Evolutionary conservation across 2,113 vertebrate genomes (phyloP), one percentile per base, ranked within the genome.

Genomic region (Osmerus mordax): DNA sequence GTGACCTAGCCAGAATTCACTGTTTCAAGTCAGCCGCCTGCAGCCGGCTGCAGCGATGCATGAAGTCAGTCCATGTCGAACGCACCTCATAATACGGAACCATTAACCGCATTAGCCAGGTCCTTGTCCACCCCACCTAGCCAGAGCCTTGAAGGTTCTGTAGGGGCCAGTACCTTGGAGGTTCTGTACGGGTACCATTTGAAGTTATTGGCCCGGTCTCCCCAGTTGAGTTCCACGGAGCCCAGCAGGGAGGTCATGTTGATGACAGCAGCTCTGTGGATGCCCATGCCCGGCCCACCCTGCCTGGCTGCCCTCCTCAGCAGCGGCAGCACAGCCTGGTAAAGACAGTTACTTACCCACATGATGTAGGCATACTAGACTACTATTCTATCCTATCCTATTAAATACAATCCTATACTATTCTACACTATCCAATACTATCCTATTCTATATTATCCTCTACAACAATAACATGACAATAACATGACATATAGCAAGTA

Each of bases 131-230:
- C 41, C 41, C 41, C 41, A 47, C 41, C 9, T 11, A 47, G 41
- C 41, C 41, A 47, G 41, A 11, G 7, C 41, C 41, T 12, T 47
- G 9, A 7, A 47, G 7, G 41, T 47, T 47, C 7, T 47, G 7
- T 47, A 47, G 5, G 9, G 41, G 41, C 41, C 41, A 47, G 41
- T 83, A 93, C 91, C 91, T 93, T 94, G 58, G 92, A 93, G 25
- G 87, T 88, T 81, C 90, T 91, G 80, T 92, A 93, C 15, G 93
- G 90, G 59, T 91, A 93, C 84, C 90, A 89, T 77, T 87, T 89
- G 70, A 88, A 87, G 71, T 55, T 84, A 0, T 76, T 75, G 71
- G 89, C 75, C 25, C 12, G 7, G 15, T 89, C 88, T 0, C 87
- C 90, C 81, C 87, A 87, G 82, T 87, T 86, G 0, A 92, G 91